Conservation (phyloP, 2,797 vertebrate species). For the Serranus cabrilla region DNA sequence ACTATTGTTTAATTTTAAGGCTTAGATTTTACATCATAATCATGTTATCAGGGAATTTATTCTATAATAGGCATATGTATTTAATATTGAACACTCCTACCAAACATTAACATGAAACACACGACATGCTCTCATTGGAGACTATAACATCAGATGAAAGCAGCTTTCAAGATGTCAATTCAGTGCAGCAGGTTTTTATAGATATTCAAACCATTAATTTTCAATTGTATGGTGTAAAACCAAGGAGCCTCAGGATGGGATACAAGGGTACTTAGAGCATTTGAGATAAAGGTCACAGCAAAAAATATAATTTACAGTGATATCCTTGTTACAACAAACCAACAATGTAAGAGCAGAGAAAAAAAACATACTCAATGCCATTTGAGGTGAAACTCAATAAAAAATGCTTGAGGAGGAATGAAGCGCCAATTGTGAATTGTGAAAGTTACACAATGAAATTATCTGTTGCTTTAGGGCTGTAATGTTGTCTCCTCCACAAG, state of each 20-base stretch:
- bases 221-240: slow-evolving; percentile 10
- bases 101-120: slow-evolving; percentile 50
- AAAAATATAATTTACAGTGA: slow-evolving; percentile 16
- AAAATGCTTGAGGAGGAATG: background rate
- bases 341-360: background rate
- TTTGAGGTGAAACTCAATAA: slow-evolving; percentile 3
- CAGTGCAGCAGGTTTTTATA: slow-evolving; percentile 25
- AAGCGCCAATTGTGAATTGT: slow-evolving; percentile 28
- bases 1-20: no score
- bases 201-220: slow-evolving; percentile 9
- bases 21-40: no score
- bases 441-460: slow-evolving; percentile 38
- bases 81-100: background rate
- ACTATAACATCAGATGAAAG: slow-evolving; percentile 29
- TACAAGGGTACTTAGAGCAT: background rate
- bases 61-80: background rate
- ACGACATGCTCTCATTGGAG: slow-evolving; percentile 26
- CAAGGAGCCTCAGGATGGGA: background rate
- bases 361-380: background rate
- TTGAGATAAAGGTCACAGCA: slow-evolving; percentile 34
- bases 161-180: slow-evolving; percentile 13
- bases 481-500: slow-evolving; percentile 51
- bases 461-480: slow-evolving; percentile 15
- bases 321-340: slow-evolving; percentile 24
- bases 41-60: background rate